Evolutionary conservation across 2,888 invertebrate genomes (phyloP).

Genomic region (Pyralis farinalis): DNA sequence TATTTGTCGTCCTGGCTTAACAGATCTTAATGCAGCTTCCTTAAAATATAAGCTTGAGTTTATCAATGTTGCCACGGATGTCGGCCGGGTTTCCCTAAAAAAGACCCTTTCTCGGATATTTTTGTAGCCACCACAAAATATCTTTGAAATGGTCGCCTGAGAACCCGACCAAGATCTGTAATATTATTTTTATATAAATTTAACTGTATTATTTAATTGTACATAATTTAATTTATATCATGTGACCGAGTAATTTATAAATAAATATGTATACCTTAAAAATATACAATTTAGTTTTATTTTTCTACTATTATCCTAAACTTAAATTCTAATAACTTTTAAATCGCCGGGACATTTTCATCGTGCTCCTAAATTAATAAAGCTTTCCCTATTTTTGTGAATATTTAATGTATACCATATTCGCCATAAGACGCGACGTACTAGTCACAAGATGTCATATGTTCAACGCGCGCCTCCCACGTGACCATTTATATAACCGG

Average conservation of each 20-base stretch:
- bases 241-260: slow-evolving; percentile 78
- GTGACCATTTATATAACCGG: too few relatives aligned
- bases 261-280: slow-evolving; percentile 78
- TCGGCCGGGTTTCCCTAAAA: slow-evolving; percentile 22
- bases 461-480: too few relatives aligned
- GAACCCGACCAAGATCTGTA: slow-evolving; percentile 38
- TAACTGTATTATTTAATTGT: slow-evolving; percentile 78
- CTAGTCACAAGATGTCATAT: too few relatives aligned
- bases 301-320: slow-evolving; percentile 19
- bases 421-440: too few relatives aligned
- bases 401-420: too few relatives aligned
- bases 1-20: slow-evolving; percentile 59
- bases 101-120: slow-evolving; percentile 35
- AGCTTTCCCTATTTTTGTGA: too few relatives aligned
- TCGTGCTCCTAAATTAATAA: too few relatives aligned
- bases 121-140: slow-evolving; percentile 58
- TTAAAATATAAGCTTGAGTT: slow-evolving; percentile 63
- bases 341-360: too few relatives aligned
- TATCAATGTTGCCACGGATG: slow-evolving; percentile 59
- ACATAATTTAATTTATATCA: slow-evolving; percentile 78
- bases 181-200: slow-evolving; percentile 74
- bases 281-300: slow-evolving; percentile 46
- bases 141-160: slow-evolving; percentile 33
- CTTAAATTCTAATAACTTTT: too few relatives aligned
- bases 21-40: slow-evolving; percentile 62